Conservation (phyloP, 1,140 invertebrate genomes). For the Scylla paramamosain region DNA sequence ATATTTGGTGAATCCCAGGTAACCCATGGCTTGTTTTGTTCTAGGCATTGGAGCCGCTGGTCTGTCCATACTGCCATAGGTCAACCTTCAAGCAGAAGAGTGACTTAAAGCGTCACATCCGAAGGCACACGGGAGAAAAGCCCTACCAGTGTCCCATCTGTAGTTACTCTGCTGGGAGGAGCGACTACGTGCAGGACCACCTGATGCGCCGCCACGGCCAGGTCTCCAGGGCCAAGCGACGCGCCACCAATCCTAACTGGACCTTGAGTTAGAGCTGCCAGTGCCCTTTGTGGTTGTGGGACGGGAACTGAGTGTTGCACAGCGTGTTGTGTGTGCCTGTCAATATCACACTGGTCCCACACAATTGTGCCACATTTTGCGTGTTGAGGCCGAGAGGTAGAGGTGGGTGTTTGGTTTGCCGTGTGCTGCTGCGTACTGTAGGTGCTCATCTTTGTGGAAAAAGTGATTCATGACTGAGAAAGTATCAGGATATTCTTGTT, state of each 20-base stretch:
- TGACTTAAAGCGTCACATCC: conserved; percentile 69
- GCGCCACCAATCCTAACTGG: conserved; percentile 46
- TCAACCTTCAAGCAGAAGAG: conserved; percentile 73
- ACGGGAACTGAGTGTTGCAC: background rate
- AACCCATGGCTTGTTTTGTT: conserved; percentile 68
- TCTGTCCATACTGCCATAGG: conserved; percentile 72
- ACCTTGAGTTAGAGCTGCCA: conserved; percentile 26
- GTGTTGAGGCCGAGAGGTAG: too few species aligned
- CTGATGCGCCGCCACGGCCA: conserved; percentile 51
- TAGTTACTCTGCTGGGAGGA: conserved; percentile 66
- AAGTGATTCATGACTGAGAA: too few species aligned
- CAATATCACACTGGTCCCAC: too few species aligned
- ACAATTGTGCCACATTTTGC: too few species aligned
- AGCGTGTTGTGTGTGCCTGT: too few species aligned
- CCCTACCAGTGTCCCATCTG: conserved; percentile 62
- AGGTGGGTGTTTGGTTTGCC: too few species aligned
- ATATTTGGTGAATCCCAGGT: conserved; percentile 41
- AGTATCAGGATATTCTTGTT: too few species aligned
- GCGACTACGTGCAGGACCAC: conserved; percentile 71
- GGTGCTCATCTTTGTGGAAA: too few species aligned
- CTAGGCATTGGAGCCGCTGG: conserved; percentile 68
- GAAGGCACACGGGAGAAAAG: conserved; percentile 66
- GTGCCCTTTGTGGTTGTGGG: background rate
- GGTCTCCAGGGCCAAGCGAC: background rate
- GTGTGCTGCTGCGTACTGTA: too few species aligned